These are phyloP conservation scores for Oreochromis grahami DNA, from an alignment of 2,797 vertebrate species.

Conservation along the genomic window DNA sequence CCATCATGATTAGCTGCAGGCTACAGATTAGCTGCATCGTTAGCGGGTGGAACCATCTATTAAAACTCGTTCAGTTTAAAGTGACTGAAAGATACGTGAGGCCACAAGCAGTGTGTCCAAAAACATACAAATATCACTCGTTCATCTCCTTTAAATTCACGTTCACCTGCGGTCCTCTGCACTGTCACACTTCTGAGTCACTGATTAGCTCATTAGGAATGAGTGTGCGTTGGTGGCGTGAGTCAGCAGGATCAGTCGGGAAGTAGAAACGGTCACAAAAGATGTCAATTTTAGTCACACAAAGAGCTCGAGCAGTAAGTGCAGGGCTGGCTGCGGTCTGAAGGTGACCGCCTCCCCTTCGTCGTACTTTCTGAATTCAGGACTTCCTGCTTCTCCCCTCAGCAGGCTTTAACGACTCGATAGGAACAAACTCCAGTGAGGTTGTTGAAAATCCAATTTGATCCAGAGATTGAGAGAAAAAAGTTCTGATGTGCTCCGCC, in stretches of 20 bases:
- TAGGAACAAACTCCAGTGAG: neutral
- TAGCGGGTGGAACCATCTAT: neutral
- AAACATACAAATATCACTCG: neutral
- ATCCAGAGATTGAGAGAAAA: neutral
- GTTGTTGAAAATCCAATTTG: neutral
- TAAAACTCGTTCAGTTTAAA: neutral
- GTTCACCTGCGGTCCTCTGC: neutral
- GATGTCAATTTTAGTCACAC: neutral
- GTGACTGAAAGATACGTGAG: neutral
- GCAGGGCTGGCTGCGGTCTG: neutral
- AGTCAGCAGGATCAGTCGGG: neutral
- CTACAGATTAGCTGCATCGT: constrained; percentile 1
- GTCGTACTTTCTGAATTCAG: neutral
- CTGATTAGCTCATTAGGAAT: neutral
- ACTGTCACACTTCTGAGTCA: neutral
- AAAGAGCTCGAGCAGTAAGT: neutral
- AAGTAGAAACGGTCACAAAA: neutral
- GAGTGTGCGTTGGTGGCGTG: neutral
- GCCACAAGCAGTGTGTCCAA: neutral
- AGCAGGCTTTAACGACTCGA: neutral
- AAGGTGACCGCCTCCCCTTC: neutral
- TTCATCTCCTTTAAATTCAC: neutral
- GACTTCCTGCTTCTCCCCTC: constrained; percentile 4
- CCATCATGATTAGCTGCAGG: neutral
- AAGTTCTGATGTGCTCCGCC: constrained; percentile 11